These are phyloP conservation scores for Unio delphinus DNA, from an alignment of 2,888 invertebrate genomes.

Conservation along the genomic window DNA sequence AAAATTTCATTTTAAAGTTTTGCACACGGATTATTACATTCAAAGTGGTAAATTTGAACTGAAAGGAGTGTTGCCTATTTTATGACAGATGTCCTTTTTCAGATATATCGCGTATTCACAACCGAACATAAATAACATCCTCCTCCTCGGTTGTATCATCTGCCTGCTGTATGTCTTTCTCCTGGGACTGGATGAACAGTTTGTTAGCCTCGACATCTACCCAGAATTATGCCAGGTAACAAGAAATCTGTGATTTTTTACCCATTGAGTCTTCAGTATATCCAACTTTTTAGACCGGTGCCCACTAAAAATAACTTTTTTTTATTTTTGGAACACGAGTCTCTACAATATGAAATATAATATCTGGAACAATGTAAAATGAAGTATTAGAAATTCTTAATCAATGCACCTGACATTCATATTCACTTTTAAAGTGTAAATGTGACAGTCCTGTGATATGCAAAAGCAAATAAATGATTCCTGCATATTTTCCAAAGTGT, in stretches of 20 bases:
- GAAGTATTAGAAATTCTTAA: no score
- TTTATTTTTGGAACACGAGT: neutral
- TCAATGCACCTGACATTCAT: no score
- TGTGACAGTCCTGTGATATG: no score
- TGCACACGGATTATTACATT: no score
- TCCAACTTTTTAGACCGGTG: neutral
- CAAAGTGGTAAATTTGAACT: no score
- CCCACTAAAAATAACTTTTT: neutral
- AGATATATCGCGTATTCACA: conserved; percentile 97
- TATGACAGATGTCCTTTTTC: conserved; percentile 43
- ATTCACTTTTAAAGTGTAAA: no score
- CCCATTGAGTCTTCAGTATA: neutral
- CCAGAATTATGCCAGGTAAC: conserved; percentile 85
- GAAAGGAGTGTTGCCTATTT: neutral
- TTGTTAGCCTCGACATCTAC: conserved; percentile 79
- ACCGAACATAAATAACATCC: conserved; percentile 96
- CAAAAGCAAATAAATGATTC: no score
- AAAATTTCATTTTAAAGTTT: no score
- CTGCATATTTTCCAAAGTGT: no score
- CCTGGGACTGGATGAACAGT: conserved; percentile 81
- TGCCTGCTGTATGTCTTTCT: conserved; percentile 93
- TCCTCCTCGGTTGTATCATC: conserved; percentile 93
- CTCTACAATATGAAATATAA: neutral
- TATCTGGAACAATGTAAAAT: no score
- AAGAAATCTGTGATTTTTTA: neutral